Evolutionary conservation across 2,113 vertebrate genomes (phyloP).

Genomic region (Noctilio leporinus): DNA sequence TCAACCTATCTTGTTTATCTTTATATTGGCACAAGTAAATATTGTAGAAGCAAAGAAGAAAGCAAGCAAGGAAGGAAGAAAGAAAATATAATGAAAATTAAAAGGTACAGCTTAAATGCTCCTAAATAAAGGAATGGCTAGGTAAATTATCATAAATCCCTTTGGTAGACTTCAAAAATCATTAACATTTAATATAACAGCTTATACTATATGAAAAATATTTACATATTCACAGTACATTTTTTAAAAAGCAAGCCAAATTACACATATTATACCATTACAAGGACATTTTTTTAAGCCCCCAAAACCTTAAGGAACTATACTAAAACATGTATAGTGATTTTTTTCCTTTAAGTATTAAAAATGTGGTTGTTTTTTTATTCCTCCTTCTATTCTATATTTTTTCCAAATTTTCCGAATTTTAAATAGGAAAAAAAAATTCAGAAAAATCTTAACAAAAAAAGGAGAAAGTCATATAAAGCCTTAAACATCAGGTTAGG

Average conservation of each 20-base stretch:
- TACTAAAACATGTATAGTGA: neutral
- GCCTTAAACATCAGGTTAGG: neutral
- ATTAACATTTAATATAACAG: slow-evolving; percentile 25
- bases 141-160: neutral
- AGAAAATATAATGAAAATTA: neutral
- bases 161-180: neutral
- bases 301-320: neutral
- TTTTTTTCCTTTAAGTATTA: neutral
- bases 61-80: neutral
- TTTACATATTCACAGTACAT: neutral
- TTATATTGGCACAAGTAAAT: neutral
- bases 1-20: neutral
- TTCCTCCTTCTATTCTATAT: neutral
- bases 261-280: neutral
- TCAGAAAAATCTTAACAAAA: neutral
- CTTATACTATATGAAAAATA: neutral
- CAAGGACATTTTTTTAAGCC: neutral
- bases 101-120: slow-evolving; percentile 8
- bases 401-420: slow-evolving; percentile 34
- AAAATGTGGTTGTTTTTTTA: slow-evolving; percentile 28
- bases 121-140: neutral
- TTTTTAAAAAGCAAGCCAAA: neutral
- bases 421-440: neutral
- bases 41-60: neutral
- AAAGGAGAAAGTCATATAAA: neutral